A percentile compares a stretch with the other conserved stretches of the same genome.
Conservation (phyloP, 2,113 vertebrate genomes). For the Blennius ocellaris region DNA sequence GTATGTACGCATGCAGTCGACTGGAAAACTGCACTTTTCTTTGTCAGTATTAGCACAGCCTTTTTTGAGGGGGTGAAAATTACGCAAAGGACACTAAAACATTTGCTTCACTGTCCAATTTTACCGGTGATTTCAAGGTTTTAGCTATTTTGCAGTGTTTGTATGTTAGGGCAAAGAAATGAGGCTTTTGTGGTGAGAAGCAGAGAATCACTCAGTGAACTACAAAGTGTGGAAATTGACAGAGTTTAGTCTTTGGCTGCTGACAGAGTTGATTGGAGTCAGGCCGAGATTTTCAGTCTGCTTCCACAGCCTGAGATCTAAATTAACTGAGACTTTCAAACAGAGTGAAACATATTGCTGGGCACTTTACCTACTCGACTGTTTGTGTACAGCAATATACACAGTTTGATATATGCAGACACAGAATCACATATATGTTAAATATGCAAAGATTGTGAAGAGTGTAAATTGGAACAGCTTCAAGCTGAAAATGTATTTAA, state of each 20-base stretch:
- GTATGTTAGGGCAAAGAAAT: constrained; percentile 36
- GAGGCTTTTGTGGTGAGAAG: constrained; percentile 36
- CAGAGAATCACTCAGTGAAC: constrained; percentile 51
- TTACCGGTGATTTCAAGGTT: constrained; percentile 34
- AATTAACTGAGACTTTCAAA: constrained; percentile 43
- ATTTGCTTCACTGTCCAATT: constrained; percentile 24
- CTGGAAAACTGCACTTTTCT: neutral
- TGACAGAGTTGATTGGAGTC: constrained; percentile 59
- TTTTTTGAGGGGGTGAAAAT: constrained; percentile 18
- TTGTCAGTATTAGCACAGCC: constrained; percentile 19
- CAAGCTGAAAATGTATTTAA: too few relatives aligned
- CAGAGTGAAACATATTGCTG: constrained; percentile 27
- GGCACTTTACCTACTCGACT: neutral
- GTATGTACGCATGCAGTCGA: neutral
- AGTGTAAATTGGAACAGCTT: too few relatives aligned
- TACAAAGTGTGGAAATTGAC: constrained; percentile 62
- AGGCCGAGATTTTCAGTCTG: constrained; percentile 50
- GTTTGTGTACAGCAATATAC: neutral
- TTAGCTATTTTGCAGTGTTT: constrained; percentile 32
- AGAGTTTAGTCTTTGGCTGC: constrained; percentile 64
- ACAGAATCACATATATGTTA: neutral
- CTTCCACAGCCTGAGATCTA: constrained; percentile 48
- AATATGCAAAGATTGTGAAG: too few relatives aligned
- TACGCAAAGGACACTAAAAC: constrained; percentile 15
- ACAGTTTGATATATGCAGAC: constrained; percentile 12